Percentiles rank a stretch among this genome's conserved stretches.
Conservation (phyloP, 2,797 vertebrate species). For the Momotus momota region DNA sequence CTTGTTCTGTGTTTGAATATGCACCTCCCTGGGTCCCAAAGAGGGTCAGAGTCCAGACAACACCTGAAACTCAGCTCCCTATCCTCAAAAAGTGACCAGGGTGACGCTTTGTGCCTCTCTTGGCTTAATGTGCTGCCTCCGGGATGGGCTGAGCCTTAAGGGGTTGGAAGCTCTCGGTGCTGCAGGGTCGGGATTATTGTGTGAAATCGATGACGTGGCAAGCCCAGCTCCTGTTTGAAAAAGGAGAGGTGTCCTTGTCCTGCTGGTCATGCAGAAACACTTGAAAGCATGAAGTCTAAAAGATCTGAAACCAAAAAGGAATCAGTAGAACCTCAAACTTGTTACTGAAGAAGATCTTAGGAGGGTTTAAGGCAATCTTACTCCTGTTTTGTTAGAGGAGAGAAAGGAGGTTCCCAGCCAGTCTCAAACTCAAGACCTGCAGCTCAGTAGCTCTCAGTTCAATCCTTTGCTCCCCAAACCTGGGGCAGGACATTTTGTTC, state of each 20-base stretch:
- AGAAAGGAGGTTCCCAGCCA: background rate
- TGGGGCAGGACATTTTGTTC: background rate
- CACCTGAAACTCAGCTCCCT: background rate
- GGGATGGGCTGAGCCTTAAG: background rate
- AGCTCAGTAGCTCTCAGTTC: background rate
- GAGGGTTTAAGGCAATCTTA: background rate
- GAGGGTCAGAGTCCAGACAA: background rate
- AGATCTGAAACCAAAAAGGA: background rate
- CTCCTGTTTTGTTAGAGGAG: background rate
- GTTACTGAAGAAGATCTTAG: background rate
- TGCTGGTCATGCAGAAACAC: background rate
- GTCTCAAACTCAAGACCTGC: background rate
- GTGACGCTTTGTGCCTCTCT: fast-evolving
- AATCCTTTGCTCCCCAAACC: background rate
- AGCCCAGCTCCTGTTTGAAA: background rate
- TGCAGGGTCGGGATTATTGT: background rate
- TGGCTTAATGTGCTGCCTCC: background rate
- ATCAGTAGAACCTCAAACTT: background rate
- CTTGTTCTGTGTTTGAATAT: background rate
- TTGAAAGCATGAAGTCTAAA: fast-evolving
- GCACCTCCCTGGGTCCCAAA: background rate
- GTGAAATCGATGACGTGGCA: background rate
- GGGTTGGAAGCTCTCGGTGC: background rate
- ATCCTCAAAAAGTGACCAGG: background rate
- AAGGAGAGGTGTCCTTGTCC: background rate